Base-by-base conservation (phyloP, 92 coral and sea anemone species). In the Porites lobata region DNA sequence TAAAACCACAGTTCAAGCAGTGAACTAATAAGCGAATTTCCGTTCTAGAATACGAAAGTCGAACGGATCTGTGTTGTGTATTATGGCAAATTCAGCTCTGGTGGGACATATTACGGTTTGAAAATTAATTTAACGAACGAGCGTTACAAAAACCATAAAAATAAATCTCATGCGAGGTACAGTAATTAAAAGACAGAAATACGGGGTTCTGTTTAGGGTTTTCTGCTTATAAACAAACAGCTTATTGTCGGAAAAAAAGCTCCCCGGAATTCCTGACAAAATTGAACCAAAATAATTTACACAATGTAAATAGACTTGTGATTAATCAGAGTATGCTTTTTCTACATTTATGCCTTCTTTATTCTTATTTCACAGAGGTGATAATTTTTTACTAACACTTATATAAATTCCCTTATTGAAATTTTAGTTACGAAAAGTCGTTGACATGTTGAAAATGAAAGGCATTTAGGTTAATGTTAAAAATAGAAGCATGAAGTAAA, bases 21-120 rank as follows among this genome's bases (percentile, higher is more conserved):
- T 26, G 85, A 68, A 80, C 52, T 67, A 69, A 80, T 80, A 52
- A 21, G 19, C 51, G 54, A 68, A 52, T 19, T 65, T 29, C 9
- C 9, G 83, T 26, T 38, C 32, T 7, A 24, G 53, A 57, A 10
- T 29, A 56, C 54, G 43, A 82, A 52, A 53, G 47, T 38, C 47
- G 47, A 38, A 38, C 9, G 17, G 21, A 12, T 67, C 32, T 18
- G 26, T 7, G 51, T 50, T 3, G 17, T 13, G 47, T 26, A 9
- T 19, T 7, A 50, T 52, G 22, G 65, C 85, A 80, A 68, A 80
- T 81, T 54, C 65, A 80, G 9, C 63, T 15, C 9, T 3, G 15
- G 68, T 67, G 24, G 38, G 8, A 26, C 50, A 80, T 22, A 15
- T 14, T 52, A 67, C 43, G 43, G 51, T 52, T 8, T 67, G 7